Base-by-base conservation (phyloP, 1,140 invertebrate species). In the Hyposmocoma kahamanoa region DNA sequence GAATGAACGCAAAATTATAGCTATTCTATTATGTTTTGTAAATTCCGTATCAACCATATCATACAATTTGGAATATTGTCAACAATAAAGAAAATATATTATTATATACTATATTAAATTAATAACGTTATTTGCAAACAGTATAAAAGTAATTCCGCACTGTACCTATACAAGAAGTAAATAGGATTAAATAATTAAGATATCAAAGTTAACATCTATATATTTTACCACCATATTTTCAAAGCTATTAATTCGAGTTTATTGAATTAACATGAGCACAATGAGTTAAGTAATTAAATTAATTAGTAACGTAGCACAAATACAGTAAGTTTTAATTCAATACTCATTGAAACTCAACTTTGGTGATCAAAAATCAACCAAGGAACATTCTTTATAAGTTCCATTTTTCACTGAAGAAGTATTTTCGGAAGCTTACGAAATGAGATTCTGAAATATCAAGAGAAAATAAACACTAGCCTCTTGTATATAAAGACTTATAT, bases 321-420 rank as follows among this genome's bases (percentile, higher is more conserved):
- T 78, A 81, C 64, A 61, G 72, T 67, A 75, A 83, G 69, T 84
- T 84, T 84, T 84, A 84, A 81, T 84, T 81, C 81, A 84, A 82
- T 76, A 76, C 68, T 57, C 72, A 75, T 74, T 76, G 62, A 72
- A 59, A 56, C 41, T n/a, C 47, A 70, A 65, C 41, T 56, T 62
- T 50, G 62, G 17, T 49, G 53, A 56, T 59, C 62, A 59, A 80
- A 79, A 78, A 72, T 62, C 55, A 62, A 80, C 73, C 68, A 44
- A 71, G 43, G 22, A 47, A 22, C 59, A 51, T 55, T 58, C 56
- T 55, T 60, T 59, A 50, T 69, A 78, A 65, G 73, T 62, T 62
- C 50, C 57, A 80, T 78, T 76, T 79, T 84, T 71, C 71, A 67
- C 54, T 62, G 67, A 39, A 46, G 41, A 68, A 72, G 73, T 61